Evolutionary conservation across 2,888 invertebrate genomes (phyloP), one percentile per base, ranked within the genome.

Genomic region (Synergus gifuensis): DNA sequence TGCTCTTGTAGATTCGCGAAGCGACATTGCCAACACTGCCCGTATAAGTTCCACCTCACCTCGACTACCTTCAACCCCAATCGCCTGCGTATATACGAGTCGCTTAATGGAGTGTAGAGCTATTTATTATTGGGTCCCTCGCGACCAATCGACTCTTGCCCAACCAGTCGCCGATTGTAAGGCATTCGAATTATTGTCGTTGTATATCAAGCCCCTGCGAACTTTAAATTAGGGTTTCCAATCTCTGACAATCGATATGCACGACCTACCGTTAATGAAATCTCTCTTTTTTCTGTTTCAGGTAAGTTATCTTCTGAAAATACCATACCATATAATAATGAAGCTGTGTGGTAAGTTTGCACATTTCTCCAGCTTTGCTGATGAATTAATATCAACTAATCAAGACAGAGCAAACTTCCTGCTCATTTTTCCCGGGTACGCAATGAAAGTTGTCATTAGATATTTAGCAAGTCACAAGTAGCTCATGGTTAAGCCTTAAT

Each of bases 1-100:
- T 18, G 22, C 67, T 22, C 67, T 46, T 12, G 67, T 67, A 46
- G 44, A 44, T 67, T 5, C 67, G 46, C 67, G 46, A 67, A 44
- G 67, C 67, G 67, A 67, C 67, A 67, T 67, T 67, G 67, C 67
- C 67, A 67, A 66, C 66, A 66, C 66, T 67, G 67, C 67, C 67
- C 22, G 67, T 67, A 67, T 67, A 67, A 67, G 67, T 67, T 67
- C n/a, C 14, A 67, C 44, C 22, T 67, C 46, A 46, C 22, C 18
- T 28, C 44, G 44, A 28, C 67, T 46, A 67, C 67, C 67, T 67
- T 46, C 67, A 67, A 69, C 49, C 69, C 69, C 69, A 49, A 69
- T 49, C 69, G 46, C 14, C 28, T 49, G 28, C 28, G 14, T 44
- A 67, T 46, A 67, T 67, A 67, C 67, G 49, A 69, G 49, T 49